Conservation (phyloP, 2,888 invertebrate genomes). For the Gastracanthus pulcherrimus region DNA sequence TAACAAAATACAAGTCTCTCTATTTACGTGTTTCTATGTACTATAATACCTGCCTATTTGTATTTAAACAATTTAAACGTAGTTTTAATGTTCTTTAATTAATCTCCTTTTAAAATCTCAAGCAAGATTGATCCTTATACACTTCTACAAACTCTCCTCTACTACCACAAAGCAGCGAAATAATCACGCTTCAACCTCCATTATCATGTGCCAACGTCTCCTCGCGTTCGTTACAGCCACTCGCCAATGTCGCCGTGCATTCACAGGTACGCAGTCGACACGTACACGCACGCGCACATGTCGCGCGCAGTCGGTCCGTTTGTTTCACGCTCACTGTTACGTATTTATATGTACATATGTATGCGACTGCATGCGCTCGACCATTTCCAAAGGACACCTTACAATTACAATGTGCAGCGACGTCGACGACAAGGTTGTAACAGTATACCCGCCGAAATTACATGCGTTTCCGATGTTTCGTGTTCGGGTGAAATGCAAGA, state of each 20-base stretch:
- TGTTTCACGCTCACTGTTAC: neutral
- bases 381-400: conserved; percentile 42
- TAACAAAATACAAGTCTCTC: too few species aligned
- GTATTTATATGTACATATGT: neutral
- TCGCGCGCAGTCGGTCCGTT: neutral
- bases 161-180: neutral
- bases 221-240: neutral
- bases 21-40: too few species aligned
- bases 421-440: conserved; percentile 2
- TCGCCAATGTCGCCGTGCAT: neutral
- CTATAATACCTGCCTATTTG: too few species aligned
- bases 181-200: conserved; percentile 48
- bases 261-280: neutral
- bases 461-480: neutral
- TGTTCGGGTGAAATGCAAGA: too few species aligned
- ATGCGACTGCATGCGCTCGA: neutral
- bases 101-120: too few species aligned
- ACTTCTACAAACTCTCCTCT: too few species aligned
- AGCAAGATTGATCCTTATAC: neutral
- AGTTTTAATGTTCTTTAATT: too few species aligned
- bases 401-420: conserved; percentile 8
- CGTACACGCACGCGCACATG: neutral
- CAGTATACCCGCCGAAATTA: conserved; percentile 10
- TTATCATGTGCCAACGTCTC: conserved; percentile 32
- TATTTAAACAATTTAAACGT: too few species aligned